Conservation (phyloP, 2,113 vertebrate species). For the Tragelaphus scriptus region DNA sequence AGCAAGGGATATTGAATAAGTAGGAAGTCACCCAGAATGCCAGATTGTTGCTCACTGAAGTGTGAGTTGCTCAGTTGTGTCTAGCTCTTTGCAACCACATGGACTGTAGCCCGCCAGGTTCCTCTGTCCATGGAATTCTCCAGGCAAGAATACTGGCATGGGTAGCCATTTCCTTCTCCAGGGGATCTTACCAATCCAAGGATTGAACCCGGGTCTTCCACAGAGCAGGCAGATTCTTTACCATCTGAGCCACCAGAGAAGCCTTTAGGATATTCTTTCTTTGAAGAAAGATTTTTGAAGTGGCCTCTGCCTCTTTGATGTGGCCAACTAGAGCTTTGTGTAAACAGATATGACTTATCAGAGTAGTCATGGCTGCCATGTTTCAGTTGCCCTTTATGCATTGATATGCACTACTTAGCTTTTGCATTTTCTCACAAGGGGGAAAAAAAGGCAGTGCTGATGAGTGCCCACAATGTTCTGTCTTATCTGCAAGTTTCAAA, state of each 20-base stretch:
- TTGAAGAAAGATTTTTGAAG: constrained; percentile 1
- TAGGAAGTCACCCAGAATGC: not conserved
- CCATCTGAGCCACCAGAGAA: not conserved
- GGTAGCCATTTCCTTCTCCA: not conserved
- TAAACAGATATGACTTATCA: not conserved
- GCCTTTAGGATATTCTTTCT: not conserved
- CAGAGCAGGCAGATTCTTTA: not conserved
- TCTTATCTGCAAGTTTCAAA: constrained; percentile 52
- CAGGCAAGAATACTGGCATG: not conserved
- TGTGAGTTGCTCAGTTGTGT: not conserved
- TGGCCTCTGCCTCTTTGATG: not conserved
- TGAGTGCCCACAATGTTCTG: constrained; percentile 26
- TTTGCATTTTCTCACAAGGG: constrained; percentile 12
- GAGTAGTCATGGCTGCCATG: not conserved
- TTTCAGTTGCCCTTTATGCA: constrained; percentile 57
- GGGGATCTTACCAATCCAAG: not conserved
- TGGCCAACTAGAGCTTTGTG: not conserved
- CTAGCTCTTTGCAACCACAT: not conserved
- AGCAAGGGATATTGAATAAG: constrained; percentile 28
- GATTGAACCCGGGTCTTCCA: not conserved
- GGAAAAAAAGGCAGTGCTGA: not conserved
- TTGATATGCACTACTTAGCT: constrained; percentile 17
- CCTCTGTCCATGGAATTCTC: not conserved
- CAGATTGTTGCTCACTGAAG: not conserved
- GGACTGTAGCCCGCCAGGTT: not conserved